Evolutionary conservation across 2,888 invertebrate genomes (phyloP), one percentile per base, ranked within the genome.

Genomic region (Drosophila maculinotata): DNA sequence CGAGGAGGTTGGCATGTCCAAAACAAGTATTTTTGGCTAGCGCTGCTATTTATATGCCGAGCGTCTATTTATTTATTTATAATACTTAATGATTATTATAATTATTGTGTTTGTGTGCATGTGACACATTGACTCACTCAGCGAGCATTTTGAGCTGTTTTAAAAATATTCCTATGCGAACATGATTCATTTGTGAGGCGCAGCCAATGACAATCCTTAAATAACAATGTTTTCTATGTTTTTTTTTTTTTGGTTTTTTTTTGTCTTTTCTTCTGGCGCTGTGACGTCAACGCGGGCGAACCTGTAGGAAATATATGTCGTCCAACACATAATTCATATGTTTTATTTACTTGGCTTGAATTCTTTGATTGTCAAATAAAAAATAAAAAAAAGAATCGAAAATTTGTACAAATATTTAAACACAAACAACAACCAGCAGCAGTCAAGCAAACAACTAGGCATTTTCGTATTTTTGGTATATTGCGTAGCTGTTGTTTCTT

Each of bases 291-390:
- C 10, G 26, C 26, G 15, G n/a, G 48, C 28, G 39, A 56, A 64
- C 38, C 54, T 75, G 70, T 72, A 54, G 63, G 30, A 47, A 52
- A 58, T 53, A 15, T 51, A 10, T 58, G 54, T 63, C 58, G 39
- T 17, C 7, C 26, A 30, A 36, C 70, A 63, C 78, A 83, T 84
- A 87, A 85, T 76, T 83, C 72, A 87, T 72, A 70, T 87, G 87
- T 87, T 87, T 83, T 84, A 87, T 84, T 78, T 81, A 64, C 76
- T 69, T 65, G 76, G 59, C 72, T 71, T 66, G 39, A 71, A 76
- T 75, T 73, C 69, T 70, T 79, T 67, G 67, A 71, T 77, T 66
- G 60, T 36, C 62, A 63, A 58, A 59, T 49, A 44, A 59, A 41
- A 54, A 57, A 48, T 39, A 8, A 26, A 38, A 15, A 36, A 33